Conservation (phyloP, 2,797 vertebrate genomes). For the Diplodus puntazzo region DNA sequence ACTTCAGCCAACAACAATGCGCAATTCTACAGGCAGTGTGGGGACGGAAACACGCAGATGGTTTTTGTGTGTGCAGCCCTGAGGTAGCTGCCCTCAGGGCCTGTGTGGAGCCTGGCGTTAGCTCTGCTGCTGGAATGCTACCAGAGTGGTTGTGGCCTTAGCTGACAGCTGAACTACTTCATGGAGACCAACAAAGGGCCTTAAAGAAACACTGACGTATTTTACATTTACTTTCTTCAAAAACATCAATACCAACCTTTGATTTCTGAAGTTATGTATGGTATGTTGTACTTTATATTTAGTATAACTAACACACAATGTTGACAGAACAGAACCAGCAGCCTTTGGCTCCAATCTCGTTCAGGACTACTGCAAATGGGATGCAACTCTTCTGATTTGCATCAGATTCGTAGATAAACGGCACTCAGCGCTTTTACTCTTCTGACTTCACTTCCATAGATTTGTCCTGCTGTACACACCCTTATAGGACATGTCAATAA, state of each 20-base stretch:
- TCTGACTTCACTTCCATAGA: constrained; percentile 22
- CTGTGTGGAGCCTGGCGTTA: neutral
- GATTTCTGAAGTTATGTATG: neutral
- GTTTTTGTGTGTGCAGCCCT: constrained; percentile 11
- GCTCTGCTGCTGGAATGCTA: constrained; percentile 60
- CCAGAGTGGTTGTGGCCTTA: constrained; percentile 51
- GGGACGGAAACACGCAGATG: constrained; percentile 14
- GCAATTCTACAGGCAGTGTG: constrained; percentile 2
- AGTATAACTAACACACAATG: neutral
- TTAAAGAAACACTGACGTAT: constrained; percentile 20
- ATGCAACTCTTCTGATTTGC: constrained; percentile 1
- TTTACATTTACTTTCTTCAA: neutral
- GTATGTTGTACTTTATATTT: neutral
- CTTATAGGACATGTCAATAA: neutral
- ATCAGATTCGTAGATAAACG: constrained; percentile 10
- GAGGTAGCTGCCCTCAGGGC: constrained; percentile 8
- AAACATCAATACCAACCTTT: neutral
- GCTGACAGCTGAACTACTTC: constrained; percentile 34
- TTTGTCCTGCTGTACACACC: neutral
- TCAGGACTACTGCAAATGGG: neutral
- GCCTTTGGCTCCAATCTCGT: neutral
- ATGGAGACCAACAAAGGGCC: neutral
- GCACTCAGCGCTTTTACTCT: neutral
- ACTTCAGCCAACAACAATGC: neutral
- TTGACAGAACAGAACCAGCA: constrained; percentile 9